phyloP scores from a whole-genome alignment of 2,888 invertebrate species.

The Crematogaster levior region DNA sequence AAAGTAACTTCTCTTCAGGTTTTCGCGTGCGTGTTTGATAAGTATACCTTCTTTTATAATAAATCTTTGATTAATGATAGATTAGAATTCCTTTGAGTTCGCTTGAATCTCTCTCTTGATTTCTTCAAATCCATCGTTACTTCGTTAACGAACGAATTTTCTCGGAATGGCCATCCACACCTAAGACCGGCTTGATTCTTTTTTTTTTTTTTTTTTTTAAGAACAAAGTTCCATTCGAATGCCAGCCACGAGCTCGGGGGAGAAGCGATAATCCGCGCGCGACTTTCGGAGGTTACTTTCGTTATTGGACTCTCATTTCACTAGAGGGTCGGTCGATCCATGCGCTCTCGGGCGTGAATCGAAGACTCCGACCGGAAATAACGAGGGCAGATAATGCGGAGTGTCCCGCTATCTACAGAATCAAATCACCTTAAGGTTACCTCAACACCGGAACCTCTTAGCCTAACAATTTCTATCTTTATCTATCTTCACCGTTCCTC shows the following conservation, averaged over 20 bases:
- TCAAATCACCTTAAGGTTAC: constrained; percentile 81
- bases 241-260: constrained; percentile 41
- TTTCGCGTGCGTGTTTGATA: neutral
- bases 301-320: constrained; percentile 67
- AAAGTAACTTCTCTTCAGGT: neutral
- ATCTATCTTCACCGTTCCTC: constrained; percentile 39
- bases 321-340: constrained; percentile 56
- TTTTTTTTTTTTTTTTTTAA: constrained; percentile 50
- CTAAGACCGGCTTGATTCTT: constrained; percentile 51
- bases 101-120: constrained; percentile 52
- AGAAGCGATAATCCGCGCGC: constrained; percentile 70
- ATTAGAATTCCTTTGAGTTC: constrained; percentile 44
- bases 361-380: constrained; percentile 78
- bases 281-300: constrained; percentile 72
- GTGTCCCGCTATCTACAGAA: constrained; percentile 77
- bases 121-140: constrained; percentile 38
- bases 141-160: constrained; percentile 48
- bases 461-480: constrained; percentile 75
- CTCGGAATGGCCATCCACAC: constrained; percentile 41
- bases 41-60: neutral
- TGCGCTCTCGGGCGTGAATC: constrained; percentile 62
- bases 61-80: constrained; percentile 22
- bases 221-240: constrained; percentile 65
- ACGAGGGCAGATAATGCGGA: constrained; percentile 79
- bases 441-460: constrained; percentile 74